Base-by-base conservation (phyloP, 2,797 vertebrate genomes). In the Sebastes paucispinis region DNA sequence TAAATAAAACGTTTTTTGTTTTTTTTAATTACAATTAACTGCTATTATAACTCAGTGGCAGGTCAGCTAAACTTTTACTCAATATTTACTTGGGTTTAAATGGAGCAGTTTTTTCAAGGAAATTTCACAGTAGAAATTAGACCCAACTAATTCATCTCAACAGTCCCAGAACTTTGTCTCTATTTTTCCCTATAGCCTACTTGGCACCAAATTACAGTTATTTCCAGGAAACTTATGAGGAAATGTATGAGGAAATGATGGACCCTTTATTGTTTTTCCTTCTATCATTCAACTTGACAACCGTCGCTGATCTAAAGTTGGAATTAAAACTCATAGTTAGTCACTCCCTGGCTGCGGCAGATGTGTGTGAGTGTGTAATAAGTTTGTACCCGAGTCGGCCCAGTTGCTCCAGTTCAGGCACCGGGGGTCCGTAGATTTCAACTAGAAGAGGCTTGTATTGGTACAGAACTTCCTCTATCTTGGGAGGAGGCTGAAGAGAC, bases 361-460 rank as follows among this genome's bases (percentile, higher is more conserved):
- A 69, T 34, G 32, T 59, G 75, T 75, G 73, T 75, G 24, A 65
- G 31, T 83, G 68, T 75, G 65, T 73, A 52, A 84, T 27, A 65
- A 60, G 57, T 73, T 86, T 95, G 94, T 96, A 99, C 98, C 98
- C 98, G 7, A 95, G 92, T 92, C 94, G 96, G 86, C 94, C 94
- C 66, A 99, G 91, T 81, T 96, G 93, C 79, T 98, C 97, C 87
- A 96, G 91, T 47, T 97, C 96, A 73, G 98, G 98, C 83, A 98
- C 96, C 1, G 84, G 82, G 2, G 98, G 98, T 75, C 98, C 98
- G 0, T 92, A 95, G 5, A 96, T 97, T 85, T 97, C 95, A 71
- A 98, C 92, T 6, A 96, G 93, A 77, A 98, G 88, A 31, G 97
- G 95, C 4, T 95, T 95, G 89, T 99, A 98, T 1, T 94, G 91